Evolutionary conservation across 2,113 vertebrate genomes (phyloP).

Genomic region (Ophthalmolycus amberensis): DNA sequence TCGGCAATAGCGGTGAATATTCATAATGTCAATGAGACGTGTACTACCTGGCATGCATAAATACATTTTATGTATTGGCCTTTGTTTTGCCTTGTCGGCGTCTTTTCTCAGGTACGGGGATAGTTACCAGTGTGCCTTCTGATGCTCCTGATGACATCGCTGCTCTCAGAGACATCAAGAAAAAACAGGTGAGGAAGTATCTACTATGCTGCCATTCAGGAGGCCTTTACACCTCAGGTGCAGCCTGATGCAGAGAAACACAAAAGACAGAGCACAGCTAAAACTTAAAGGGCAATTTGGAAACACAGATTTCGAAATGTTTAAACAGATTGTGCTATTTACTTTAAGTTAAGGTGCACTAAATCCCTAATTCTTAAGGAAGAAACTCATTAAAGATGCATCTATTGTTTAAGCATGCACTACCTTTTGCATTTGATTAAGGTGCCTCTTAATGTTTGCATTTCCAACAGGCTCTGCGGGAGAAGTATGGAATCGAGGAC

Average conservation of each 20-base stretch:
- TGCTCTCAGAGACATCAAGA: slow-evolving; percentile 95
- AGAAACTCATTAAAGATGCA: background rate
- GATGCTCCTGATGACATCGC: slow-evolving; percentile 96
- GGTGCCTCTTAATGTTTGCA: background rate
- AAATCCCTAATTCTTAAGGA: background rate
- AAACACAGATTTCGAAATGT: background rate
- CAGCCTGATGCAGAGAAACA: background rate
- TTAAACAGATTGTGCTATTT: background rate
- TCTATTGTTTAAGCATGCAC: too few relatives aligned
- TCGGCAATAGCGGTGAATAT: background rate
- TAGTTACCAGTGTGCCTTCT: slow-evolving; percentile 97
- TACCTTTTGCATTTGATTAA: background rate
- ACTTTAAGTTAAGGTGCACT: background rate
- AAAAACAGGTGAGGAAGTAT: slow-evolving; percentile 88
- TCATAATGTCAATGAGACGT: background rate
- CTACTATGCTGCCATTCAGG: too few relatives aligned
- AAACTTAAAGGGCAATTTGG: background rate
- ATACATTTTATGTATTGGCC: background rate
- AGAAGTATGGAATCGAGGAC: slow-evolving; percentile 95
- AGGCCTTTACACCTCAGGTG: background rate
- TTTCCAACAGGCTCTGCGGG: slow-evolving; percentile 87
- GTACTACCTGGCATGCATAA: background rate
- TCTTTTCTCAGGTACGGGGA: slow-evolving; percentile 88
- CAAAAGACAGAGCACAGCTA: background rate
- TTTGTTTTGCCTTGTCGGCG: background rate